These are phyloP conservation scores for Uria aalge DNA, from an alignment of 2,113 vertebrate genomes.

Conservation along the genomic window DNA sequence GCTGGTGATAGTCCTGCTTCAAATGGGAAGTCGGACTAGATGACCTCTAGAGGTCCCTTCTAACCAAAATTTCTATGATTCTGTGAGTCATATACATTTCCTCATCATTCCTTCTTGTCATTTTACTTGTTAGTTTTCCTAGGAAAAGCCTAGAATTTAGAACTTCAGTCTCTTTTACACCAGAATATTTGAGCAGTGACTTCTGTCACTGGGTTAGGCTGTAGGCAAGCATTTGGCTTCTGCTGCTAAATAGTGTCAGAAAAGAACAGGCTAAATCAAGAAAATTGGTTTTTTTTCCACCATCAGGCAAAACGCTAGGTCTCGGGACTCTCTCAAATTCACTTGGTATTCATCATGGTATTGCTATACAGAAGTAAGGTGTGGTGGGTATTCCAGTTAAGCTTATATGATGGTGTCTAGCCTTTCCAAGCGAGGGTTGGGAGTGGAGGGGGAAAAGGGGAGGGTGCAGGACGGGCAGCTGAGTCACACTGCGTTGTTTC, in stretches of 20 bases:
- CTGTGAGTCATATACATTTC: background rate
- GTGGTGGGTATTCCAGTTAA: background rate
- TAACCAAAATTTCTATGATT: conserved; percentile 51
- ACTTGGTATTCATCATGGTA: background rate
- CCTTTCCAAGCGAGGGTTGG: background rate
- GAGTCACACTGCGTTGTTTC: background rate
- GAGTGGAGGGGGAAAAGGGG: background rate
- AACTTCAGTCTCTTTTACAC: background rate
- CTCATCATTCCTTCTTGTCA: background rate
- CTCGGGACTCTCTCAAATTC: background rate
- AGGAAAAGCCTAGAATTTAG: background rate
- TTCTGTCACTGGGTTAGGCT: background rate
- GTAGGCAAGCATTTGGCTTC: background rate
- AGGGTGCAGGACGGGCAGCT: background rate
- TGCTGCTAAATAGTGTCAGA: background rate
- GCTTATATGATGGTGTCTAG: background rate
- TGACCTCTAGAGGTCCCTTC: conserved; percentile 64
- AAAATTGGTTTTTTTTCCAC: background rate
- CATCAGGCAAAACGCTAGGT: rapidly evolving
- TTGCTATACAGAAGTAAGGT: background rate
- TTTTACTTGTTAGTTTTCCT: background rate
- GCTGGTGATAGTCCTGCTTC: background rate
- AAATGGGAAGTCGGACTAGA: background rate
- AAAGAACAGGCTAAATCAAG: background rate
- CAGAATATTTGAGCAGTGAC: background rate